Conservation (phyloP, 2,797 vertebrate genomes). For the Hippopotamyrus pictus region DNA sequence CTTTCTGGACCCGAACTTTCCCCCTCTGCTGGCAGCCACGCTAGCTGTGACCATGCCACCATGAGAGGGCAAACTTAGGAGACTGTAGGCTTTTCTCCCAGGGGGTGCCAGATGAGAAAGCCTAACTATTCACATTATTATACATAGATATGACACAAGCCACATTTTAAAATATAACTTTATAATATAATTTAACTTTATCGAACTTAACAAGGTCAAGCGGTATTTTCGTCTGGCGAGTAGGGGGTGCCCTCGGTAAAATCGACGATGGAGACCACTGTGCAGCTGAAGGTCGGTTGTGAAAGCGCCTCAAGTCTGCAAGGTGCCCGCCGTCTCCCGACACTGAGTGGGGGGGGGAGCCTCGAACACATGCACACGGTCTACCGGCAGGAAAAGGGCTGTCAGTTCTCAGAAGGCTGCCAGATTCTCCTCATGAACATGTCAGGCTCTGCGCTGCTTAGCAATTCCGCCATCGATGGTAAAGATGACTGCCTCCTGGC, state of each 20-base stretch:
- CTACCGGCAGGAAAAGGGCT: slow-evolving; percentile 43
- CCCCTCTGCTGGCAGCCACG: slow-evolving; percentile 55
- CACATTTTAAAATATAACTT: neutral
- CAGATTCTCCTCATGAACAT: slow-evolving; percentile 40
- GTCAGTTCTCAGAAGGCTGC: slow-evolving; percentile 12
- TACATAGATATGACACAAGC: neutral
- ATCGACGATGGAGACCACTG: slow-evolving; percentile 33
- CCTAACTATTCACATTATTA: neutral
- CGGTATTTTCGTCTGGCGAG: neutral
- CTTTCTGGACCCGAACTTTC: neutral
- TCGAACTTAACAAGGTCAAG: neutral
- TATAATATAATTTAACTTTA: neutral
- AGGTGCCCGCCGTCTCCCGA: slow-evolving; percentile 33
- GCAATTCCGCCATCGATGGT: slow-evolving; percentile 56
- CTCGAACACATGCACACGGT: neutral
- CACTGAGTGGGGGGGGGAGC: neutral
- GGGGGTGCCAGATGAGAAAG: neutral
- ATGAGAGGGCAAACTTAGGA: slow-evolving; percentile 42
- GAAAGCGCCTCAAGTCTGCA: slow-evolving; percentile 59
- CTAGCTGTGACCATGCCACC: slow-evolving; percentile 61
- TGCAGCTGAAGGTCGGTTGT: slow-evolving; percentile 36
- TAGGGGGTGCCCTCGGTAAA: neutral
- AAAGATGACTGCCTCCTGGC: slow-evolving; percentile 39
- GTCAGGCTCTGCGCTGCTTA: slow-evolving; percentile 51
- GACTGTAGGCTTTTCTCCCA: neutral